Base-by-base conservation (phyloP, 2,888 invertebrate species). In the Byasa hedistus region DNA sequence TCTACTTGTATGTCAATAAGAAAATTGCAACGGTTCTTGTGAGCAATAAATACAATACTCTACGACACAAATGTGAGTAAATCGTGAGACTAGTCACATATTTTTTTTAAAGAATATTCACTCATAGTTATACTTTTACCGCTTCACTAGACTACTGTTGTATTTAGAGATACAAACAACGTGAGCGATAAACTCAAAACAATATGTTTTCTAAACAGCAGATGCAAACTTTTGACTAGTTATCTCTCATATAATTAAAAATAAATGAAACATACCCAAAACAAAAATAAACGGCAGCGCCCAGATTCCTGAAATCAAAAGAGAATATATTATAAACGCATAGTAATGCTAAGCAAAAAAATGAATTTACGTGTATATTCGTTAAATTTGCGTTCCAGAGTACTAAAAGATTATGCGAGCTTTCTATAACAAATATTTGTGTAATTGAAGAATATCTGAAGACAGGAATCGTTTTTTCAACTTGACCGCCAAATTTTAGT, bases 251-350 rank as follows among this genome's bases (percentile, higher is more conserved):
- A n/a, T 5, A 48, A 19, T 48, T 5, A n/a, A 79, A 57, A 61
- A 58, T 57, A 60, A 15, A 39, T 12, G 12, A 15, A 58, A 70
- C 85, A 83, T 78, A 91, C 91, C 87, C 81, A 76, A 80, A 82
- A 73, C 85, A 89, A 70, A 82, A 85, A 71, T 78, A 82, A 68
- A 86, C 69, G 15, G 81, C 86, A 27, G 86, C 83, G 57, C 84
- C 81, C 72, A 89, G 77, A 72, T 88, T 87, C 76, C 91, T 91
- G 87, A 51, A 85, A 72, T 4, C 51, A 65, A 52, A 65, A 57
- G 32, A 48, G 3, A 54, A 12, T 54, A 12, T 54, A 22, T 22
- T 54, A 22, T 52, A 52, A 21, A 52, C 19, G 19, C 2, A 44
- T 4, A 15, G 4, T 17, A 15, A 44, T 19, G 44, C 17, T 17